These are phyloP conservation scores for Dicaeum eximium DNA, from an alignment of 2,113 vertebrate species.

Conservation along the genomic window DNA sequence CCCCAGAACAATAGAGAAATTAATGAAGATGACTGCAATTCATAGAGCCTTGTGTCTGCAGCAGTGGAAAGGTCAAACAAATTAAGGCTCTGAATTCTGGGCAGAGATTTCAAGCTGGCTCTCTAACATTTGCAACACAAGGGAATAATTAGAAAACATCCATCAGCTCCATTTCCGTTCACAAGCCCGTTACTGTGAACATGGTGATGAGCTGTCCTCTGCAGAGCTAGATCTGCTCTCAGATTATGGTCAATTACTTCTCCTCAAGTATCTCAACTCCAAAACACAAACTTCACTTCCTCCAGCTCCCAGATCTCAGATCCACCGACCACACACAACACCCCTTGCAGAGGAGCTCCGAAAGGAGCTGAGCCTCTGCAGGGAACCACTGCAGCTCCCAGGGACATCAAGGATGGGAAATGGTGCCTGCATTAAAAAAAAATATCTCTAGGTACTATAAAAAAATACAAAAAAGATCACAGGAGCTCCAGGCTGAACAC, in stretches of 20 bases:
- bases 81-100: constrained; percentile 60
- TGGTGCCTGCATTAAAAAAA: neutral
- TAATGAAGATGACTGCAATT: constrained; percentile 46
- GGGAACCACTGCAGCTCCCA: neutral
- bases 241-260: constrained; percentile 55
- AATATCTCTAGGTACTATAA: neutral
- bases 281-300: neutral
- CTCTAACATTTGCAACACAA: constrained; percentile 43
- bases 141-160: constrained; percentile 67
- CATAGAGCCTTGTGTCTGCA: constrained; percentile 39
- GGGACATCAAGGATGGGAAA: neutral
- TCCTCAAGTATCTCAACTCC: constrained; percentile 12
- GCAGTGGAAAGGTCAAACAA: constrained; percentile 66
- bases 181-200: constrained; percentile 27
- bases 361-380: neutral
- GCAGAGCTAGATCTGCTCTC: constrained; percentile 40
- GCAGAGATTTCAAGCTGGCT: constrained; percentile 57
- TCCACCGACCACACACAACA: neutral
- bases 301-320: neutral
- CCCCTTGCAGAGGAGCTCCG: rapidly evolving
- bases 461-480: neutral
- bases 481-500: neutral
- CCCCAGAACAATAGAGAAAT: constrained; percentile 52
- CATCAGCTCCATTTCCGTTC: constrained; percentile 56
- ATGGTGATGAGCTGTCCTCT: constrained; percentile 54